Conservation (phyloP, 1,140 invertebrate species). For the Eciton burchellii region DNA sequence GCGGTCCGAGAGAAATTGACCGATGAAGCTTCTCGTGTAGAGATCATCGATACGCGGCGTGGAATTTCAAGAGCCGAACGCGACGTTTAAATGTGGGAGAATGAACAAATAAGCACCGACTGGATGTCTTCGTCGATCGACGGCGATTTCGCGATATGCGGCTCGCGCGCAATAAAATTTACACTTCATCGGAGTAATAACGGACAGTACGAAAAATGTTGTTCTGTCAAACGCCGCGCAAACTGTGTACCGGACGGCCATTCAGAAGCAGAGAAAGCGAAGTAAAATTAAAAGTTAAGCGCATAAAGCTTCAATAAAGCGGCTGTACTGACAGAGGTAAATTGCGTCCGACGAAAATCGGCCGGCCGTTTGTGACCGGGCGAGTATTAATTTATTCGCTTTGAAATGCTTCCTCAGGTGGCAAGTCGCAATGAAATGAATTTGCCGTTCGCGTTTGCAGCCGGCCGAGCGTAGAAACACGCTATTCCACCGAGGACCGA, state of each 20-base stretch:
- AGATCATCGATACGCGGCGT: not conserved
- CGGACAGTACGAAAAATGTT: slow-evolving; percentile 16
- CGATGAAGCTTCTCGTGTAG: slow-evolving; percentile 46
- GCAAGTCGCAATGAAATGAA: slow-evolving; percentile 46
- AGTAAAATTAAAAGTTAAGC: slow-evolving; percentile 55
- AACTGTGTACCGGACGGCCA: slow-evolving; percentile 2
- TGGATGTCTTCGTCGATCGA: not conserved
- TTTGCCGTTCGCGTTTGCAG: slow-evolving; percentile 34
- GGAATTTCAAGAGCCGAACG: not conserved
- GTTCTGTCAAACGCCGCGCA: slow-evolving; percentile 18
- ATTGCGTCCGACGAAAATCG: slow-evolving; percentile 51
- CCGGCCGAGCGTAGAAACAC: slow-evolving; percentile 6
- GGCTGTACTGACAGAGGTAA: slow-evolving; percentile 44
- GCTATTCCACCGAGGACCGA: not conserved
- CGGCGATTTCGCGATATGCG: too few relatives aligned
- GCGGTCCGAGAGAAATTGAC: slow-evolving; percentile 19
- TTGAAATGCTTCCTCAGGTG: slow-evolving; percentile 55
- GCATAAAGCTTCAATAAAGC: slow-evolving; percentile 55
- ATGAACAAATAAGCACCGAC: slow-evolving; percentile 20
- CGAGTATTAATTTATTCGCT: slow-evolving; percentile 56
- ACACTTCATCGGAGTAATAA: not conserved
- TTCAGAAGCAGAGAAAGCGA: not conserved
- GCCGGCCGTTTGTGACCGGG: slow-evolving; percentile 13
- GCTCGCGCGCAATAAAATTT: slow-evolving; percentile 10
- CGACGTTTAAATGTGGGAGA: not conserved